These are phyloP conservation scores for Mesoclemmys tuberculata DNA, from an alignment of 2,113 vertebrate genomes.

Conservation along the genomic window DNA sequence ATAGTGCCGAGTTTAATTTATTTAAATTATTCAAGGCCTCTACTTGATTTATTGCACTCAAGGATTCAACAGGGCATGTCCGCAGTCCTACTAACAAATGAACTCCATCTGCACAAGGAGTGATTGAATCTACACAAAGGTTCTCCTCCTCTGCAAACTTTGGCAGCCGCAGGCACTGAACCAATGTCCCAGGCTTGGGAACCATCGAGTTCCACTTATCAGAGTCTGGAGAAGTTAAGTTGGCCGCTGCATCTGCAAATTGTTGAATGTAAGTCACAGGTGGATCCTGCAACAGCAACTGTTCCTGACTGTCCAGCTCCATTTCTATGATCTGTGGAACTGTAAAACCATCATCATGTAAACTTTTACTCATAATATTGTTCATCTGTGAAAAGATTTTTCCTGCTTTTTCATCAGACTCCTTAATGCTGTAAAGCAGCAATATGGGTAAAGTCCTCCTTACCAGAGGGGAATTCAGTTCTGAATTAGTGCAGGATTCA, in stretches of 20 bases:
- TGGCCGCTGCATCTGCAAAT: conserved; percentile 94
- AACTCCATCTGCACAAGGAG: conserved; percentile 95
- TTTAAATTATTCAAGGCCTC: conserved; percentile 99
- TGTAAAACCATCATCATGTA: conserved; percentile 97
- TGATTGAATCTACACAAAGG: conserved; percentile 95
- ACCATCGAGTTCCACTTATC: conserved; percentile 95
- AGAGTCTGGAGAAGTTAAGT: conserved; percentile 88
- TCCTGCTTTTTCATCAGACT: conserved; percentile 96
- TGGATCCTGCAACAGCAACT: conserved; percentile 96
- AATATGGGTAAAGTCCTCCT: conserved; percentile 95
- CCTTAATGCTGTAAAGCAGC: conserved; percentile 97
- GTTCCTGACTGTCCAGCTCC: conserved; percentile 97
- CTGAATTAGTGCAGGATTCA: conserved; percentile 90
- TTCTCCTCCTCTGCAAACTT: conserved; percentile 97
- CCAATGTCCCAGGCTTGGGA: conserved; percentile 94
- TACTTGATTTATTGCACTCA: conserved; percentile 97
- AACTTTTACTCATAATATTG: conserved; percentile 96
- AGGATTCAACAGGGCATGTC: conserved; percentile 89
- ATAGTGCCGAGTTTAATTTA: conserved; percentile 97
- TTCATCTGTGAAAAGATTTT: conserved; percentile 99
- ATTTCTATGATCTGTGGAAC: conserved; percentile 99
- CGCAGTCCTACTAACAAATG: conserved; percentile 94
- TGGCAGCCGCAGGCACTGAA: conserved; percentile 95
- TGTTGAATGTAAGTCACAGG: conserved; percentile 99
- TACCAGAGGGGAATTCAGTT: conserved; percentile 89